A percentile compares a stretch with the other conserved stretches of the same genome.
Evolutionary conservation across 2,888 invertebrate genomes (phyloP).

Genomic region (Shargacucullia verbasci): DNA sequence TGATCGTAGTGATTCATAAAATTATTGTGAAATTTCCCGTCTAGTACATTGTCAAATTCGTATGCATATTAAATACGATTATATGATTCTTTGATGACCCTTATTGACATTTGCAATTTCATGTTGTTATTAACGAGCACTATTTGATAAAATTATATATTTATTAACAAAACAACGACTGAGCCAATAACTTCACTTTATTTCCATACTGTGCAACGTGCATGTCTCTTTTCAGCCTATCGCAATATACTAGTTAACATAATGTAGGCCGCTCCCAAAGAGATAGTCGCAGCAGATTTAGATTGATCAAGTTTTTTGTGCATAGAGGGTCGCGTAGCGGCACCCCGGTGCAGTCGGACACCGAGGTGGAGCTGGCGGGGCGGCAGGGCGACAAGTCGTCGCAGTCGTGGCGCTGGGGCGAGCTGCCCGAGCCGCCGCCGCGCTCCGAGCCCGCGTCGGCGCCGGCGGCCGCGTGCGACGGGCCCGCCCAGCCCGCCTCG

Average conservation of each 20-base stretch:
- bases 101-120: constrained; percentile 18
- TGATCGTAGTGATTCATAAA: constrained; percentile 20
- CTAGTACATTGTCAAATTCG: constrained; percentile 7
- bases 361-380: constrained; percentile 94
- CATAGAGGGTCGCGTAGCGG: constrained; percentile 91
- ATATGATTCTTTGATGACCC: constrained; percentile 27
- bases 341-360: constrained; percentile 97
- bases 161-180: too few relatives aligned
- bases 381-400: constrained; percentile 83
- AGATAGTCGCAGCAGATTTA: too few relatives aligned
- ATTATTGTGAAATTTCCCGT: constrained; percentile 17
- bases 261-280: too few relatives aligned
- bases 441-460: constrained; percentile 63
- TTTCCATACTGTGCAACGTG: too few relatives aligned
- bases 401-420: constrained; percentile 97
- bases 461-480: constrained; percentile 68
- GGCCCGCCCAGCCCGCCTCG: constrained; percentile 74
- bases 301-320: neutral
- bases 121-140: constrained; percentile 15
- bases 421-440: constrained; percentile 91
- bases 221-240: too few relatives aligned
- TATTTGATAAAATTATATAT: constrained; percentile 16
- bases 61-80: constrained; percentile 12
- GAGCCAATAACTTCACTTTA: too few relatives aligned
- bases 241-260: too few relatives aligned